Evolutionary conservation across 2,888 invertebrate species (phyloP).

Genomic region (Troides helena): DNA sequence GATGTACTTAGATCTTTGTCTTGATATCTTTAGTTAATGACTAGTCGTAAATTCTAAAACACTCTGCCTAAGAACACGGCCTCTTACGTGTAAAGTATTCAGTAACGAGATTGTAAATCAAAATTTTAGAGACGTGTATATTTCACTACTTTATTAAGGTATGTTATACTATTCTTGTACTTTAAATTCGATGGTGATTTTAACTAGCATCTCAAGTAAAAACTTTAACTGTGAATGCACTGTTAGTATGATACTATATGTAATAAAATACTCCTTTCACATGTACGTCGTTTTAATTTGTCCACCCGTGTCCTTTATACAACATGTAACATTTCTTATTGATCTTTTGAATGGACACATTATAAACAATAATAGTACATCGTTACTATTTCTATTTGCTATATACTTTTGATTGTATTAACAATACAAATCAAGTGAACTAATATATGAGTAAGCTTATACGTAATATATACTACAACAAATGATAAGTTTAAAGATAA

Average conservation of each 20-base stretch:
- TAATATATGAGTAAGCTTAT: too few relatives aligned
- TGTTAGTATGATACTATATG: conserved; percentile 64
- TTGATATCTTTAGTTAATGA: conserved; percentile 5
- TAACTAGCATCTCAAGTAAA: conserved; percentile 51
- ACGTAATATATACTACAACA: too few relatives aligned
- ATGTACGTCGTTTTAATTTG: conserved; percentile 31
- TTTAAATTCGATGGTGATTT: conserved; percentile 43
- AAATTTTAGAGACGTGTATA: conserved; percentile 36
- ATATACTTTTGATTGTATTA: too few relatives aligned
- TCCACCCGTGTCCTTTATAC: neutral
- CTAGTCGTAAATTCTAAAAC: conserved; percentile 30
- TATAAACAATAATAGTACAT: too few relatives aligned
- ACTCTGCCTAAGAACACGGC: conserved; percentile 65
- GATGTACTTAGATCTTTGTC: neutral
- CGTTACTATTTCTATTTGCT: too few relatives aligned
- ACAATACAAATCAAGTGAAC: too few relatives aligned
- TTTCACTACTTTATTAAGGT: conserved; percentile 53
- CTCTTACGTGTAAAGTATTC: conserved; percentile 48
- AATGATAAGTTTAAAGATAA: too few relatives aligned
- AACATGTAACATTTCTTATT: too few relatives aligned
- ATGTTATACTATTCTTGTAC: conserved; percentile 59
- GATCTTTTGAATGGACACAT: too few relatives aligned
- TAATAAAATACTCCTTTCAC: conserved; percentile 76
- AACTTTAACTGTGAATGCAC: conserved; percentile 73
- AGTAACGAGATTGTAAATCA: conserved; percentile 12